phyloP scores from a whole-genome alignment of 2,888 invertebrate species.

The Petrolisthes cinctipes region DNA sequence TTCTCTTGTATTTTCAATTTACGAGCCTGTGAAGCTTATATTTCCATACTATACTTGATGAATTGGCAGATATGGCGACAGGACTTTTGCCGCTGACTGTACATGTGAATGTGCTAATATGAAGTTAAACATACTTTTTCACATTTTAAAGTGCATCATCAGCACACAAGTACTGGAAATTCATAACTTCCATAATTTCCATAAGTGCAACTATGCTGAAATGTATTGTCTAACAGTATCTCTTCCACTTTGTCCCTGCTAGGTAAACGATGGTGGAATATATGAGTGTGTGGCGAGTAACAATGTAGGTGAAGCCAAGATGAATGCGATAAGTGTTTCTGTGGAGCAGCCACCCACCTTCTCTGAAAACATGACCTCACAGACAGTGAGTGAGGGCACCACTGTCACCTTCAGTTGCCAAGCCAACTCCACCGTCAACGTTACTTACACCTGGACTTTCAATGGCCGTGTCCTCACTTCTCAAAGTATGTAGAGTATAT shows the following conservation, averaged over 20 bases:
- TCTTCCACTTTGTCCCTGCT: background rate
- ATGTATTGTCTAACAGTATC: no score
- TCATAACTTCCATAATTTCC: no score
- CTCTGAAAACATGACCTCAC: slow-evolving; percentile 86
- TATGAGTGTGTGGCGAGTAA: slow-evolving; percentile 85
- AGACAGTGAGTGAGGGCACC: slow-evolving; percentile 91
- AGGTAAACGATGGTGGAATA: slow-evolving; percentile 53
- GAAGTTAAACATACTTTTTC: no score
- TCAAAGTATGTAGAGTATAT: background rate
- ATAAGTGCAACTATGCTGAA: no score
- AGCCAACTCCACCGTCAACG: slow-evolving; percentile 90
- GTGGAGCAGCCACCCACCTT: slow-evolving; percentile 80
- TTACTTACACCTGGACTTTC: slow-evolving; percentile 94
- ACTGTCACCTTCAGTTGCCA: slow-evolving; percentile 87
- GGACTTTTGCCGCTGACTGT: no score
- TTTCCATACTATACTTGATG: no score
- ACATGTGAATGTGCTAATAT: no score
- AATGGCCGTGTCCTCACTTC: slow-evolving; percentile 78
- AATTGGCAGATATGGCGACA: no score
- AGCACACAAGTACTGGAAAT: no score
- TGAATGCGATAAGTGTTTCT: slow-evolving; percentile 83
- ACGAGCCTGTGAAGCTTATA: background rate
- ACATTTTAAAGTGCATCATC: no score
- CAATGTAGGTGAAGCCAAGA: slow-evolving; percentile 85
- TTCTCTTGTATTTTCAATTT: no score